Percentiles rank a stretch among this genome's conserved stretches.
phyloP scores from a whole-genome alignment of 2,113 vertebrate species.

The Ciconia maguari region DNA sequence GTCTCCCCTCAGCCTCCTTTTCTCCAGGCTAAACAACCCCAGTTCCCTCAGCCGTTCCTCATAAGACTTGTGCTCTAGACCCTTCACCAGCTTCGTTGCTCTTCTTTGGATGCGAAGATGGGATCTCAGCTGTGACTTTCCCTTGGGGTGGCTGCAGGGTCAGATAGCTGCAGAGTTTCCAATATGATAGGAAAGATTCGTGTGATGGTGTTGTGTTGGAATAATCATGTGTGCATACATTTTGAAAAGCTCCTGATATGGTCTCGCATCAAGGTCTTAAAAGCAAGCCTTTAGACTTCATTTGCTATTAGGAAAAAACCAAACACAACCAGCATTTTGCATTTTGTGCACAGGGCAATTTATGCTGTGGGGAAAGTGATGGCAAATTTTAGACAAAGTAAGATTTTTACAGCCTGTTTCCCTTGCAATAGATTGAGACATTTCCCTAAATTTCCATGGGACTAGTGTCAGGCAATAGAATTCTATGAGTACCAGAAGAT shows the following conservation, averaged over 20 bases:
- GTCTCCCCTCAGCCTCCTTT: background rate
- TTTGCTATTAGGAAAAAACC: background rate
- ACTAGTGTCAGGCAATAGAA: background rate
- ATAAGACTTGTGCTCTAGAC: rapidly evolving
- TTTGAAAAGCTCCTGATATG: background rate
- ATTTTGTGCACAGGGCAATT: background rate
- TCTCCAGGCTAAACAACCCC: background rate
- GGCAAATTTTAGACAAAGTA: background rate
- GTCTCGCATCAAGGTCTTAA: background rate
- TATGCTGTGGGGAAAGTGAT: background rate
- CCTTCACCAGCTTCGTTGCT: background rate
- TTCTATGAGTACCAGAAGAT: background rate
- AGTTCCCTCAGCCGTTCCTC: background rate
- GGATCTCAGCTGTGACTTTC: background rate
- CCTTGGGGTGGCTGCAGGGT: background rate
- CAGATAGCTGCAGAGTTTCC: background rate
- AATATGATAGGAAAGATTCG: background rate
- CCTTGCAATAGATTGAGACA: background rate
- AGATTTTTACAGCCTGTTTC: background rate
- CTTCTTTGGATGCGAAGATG: background rate
- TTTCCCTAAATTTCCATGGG: background rate
- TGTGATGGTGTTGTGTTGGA: background rate
- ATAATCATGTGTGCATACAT: background rate
- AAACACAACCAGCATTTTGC: background rate
- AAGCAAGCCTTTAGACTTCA: background rate